These are phyloP conservation scores for Corydoras maculifer DNA, from an alignment of 2,113 vertebrate species.

Conservation along the genomic window DNA sequence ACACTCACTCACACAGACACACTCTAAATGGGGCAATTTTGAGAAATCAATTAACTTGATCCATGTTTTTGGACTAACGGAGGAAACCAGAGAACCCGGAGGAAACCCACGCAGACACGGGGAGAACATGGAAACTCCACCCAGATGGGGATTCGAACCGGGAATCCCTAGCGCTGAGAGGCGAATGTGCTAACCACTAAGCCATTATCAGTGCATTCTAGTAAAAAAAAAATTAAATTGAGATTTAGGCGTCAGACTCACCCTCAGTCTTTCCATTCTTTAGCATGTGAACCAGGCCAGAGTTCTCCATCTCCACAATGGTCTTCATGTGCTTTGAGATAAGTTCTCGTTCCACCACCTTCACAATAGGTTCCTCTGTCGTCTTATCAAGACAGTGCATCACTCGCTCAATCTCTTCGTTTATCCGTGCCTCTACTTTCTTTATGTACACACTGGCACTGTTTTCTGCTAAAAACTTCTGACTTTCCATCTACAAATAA, in stretches of 20 bases:
- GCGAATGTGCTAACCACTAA: too few relatives aligned
- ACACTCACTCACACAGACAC: too few relatives aligned
- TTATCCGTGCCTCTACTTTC: slow-evolving; percentile 97
- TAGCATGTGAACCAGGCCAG: slow-evolving; percentile 95
- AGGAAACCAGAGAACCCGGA: too few relatives aligned
- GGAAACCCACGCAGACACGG: too few relatives aligned
- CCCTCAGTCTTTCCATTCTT: slow-evolving; percentile 97
- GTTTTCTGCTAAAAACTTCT: slow-evolving; percentile 97
- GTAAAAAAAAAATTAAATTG: too few relatives aligned
- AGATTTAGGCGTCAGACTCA: slow-evolving; percentile 40
- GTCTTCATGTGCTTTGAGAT: slow-evolving; percentile 99
- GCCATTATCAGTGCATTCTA: too few relatives aligned
- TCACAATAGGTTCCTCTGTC: slow-evolving; percentile 93
- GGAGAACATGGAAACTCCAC: too few relatives aligned
- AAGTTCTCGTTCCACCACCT: slow-evolving; percentile 92
- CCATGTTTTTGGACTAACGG: too few relatives aligned
- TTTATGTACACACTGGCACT: slow-evolving; percentile 98
- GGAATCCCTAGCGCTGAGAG: too few relatives aligned
- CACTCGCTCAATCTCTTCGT: slow-evolving; percentile 95
- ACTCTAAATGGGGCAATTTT: too few relatives aligned
- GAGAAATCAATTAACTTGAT: too few relatives aligned
- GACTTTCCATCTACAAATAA: slow-evolving; percentile 87
- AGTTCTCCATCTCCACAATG: slow-evolving; percentile 99
- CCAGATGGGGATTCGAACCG: too few relatives aligned
- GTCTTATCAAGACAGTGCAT: slow-evolving; percentile 97